Base-by-base conservation (phyloP, 1,140 invertebrate species). In the Medauroidea extradentata region DNA sequence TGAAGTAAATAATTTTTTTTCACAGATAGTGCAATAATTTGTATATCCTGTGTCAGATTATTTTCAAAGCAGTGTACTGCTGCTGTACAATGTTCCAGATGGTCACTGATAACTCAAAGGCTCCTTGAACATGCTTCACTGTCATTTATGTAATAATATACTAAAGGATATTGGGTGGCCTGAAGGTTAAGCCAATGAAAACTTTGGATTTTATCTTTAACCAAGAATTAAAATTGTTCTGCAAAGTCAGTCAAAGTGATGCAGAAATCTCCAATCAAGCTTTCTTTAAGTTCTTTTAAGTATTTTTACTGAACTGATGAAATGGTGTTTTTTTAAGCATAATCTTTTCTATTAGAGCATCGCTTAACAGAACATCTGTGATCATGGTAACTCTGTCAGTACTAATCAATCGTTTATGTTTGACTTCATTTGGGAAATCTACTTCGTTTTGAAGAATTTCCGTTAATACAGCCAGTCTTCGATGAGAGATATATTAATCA, bases 211-310 rank as follows among this genome's bases (percentile, higher is more conserved):
- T 62, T 64, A 61, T 72, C 63, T 60, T 71, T 63, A 43, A 70
- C 54, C 8, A 68, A 27, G 53, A 70, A 71, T 16, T 61, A 64
- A 54, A 64, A 74, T 48, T 71, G 69, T 66, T 73, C 64, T 51
- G 68, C 67, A 65, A 72, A 69, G 59, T 73, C 69, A 21, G 64
- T 62, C 18, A 66, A 24, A 21, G 60, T 53, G 25, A 67, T 34
- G 29, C 29, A 34, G 29, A 34, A 4, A 7, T 34, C 29, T 11
- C 5, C 29, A 34, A 11, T 34, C 11, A 62, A 63, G 53, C 29
- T 49, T 52, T 18, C 27, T 62, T 58, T 42, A n/a, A n/a, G n/a
- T n/a, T n/a, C n/a, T n/a, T n/a, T n/a, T n/a, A 63, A 66, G 58
- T 57, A 65, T 16, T 57, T 60, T 39, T 53, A 16, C 53, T 65